Evolutionary conservation across 2,888 invertebrate genomes (phyloP).

Genomic region (Watsonalla binaria): DNA sequence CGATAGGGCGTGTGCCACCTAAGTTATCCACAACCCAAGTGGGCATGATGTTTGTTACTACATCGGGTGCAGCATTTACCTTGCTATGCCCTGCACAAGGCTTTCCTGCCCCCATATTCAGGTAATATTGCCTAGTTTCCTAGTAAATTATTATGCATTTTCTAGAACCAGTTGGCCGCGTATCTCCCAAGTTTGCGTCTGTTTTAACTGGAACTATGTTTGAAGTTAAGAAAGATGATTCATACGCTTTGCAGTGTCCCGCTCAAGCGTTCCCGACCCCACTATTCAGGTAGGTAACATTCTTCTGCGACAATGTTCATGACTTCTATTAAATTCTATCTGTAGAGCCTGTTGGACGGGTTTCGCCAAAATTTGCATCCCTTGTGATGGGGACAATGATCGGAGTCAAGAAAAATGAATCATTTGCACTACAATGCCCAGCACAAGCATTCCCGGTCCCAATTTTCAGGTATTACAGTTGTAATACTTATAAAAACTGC

Average conservation of each 20-base stretch:
- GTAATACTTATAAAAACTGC: too few relatives aligned
- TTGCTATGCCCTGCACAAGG: slow-evolving; percentile 87
- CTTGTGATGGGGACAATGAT: slow-evolving; percentile 81
- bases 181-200: slow-evolving; percentile 79
- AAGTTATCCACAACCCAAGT: slow-evolving; percentile 63
- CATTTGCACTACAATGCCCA: slow-evolving; percentile 80
- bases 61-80: slow-evolving; percentile 64
- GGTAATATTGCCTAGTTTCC: slow-evolving; percentile 48
- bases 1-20: slow-evolving; percentile 66
- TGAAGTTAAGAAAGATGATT: slow-evolving; percentile 67
- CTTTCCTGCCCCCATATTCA: slow-evolving; percentile 71
- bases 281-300: slow-evolving; percentile 70
- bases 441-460: slow-evolving; percentile 84
- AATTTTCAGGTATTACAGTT: slow-evolving; percentile 71
- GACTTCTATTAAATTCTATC: slow-evolving; percentile 29
- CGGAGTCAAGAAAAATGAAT: slow-evolving; percentile 64
- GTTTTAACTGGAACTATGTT: slow-evolving; percentile 75
- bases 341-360: slow-evolving; percentile 84
- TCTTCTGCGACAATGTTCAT: slow-evolving; percentile 14
- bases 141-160: slow-evolving; percentile 25
- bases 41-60: slow-evolving; percentile 80
- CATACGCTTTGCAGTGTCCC: slow-evolving; percentile 79
- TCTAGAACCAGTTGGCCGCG: slow-evolving; percentile 62
- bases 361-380: slow-evolving; percentile 82
- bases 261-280: slow-evolving; percentile 82